Evolutionary conservation across 2,888 invertebrate species (phyloP).

Genomic region (Entomobrya multifasciata): DNA sequence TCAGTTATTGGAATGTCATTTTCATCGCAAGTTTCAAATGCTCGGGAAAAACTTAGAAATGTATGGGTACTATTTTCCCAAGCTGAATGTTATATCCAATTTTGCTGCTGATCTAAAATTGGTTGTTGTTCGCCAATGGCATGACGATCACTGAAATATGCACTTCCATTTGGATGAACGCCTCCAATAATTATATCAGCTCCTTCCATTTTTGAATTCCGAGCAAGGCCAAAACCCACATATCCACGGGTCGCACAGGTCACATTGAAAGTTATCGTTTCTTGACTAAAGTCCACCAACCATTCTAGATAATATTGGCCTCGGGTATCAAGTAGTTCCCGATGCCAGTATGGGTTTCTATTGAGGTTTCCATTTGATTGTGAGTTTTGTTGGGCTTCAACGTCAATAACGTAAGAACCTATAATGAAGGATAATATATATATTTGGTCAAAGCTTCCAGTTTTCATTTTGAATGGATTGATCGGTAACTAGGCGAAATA

Average conservation of each 20-base stretch:
- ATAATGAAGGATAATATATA: too few species aligned
- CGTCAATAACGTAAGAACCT: too few species aligned
- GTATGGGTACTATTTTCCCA: conserved; percentile 2
- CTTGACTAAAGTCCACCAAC: conserved; percentile 46
- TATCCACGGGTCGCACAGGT: conserved; percentile 18
- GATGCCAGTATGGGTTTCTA: conserved; percentile 45
- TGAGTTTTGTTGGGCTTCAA: too few species aligned
- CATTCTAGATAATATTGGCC: conserved; percentile 44
- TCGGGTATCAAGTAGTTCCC: not conserved
- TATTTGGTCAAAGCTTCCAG: too few species aligned
- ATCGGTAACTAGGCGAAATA: too few species aligned
- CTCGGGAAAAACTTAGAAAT: conserved; percentile 34
- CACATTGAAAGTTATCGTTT: conserved; percentile 47
- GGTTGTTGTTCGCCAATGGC: conserved; percentile 29
- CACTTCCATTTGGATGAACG: not conserved
- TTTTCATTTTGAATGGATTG: too few species aligned
- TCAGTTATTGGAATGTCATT: conserved; percentile 34
- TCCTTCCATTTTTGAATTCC: conserved; percentile 17
- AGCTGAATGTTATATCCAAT: conserved; percentile 8
- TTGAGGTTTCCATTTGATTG: not conserved
- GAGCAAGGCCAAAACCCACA: not conserved
- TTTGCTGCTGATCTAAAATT: conserved; percentile 1
- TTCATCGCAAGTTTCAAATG: conserved; percentile 45
- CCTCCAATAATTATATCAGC: conserved; percentile 48
- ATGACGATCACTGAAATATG: conserved; percentile 34